Evolutionary conservation across 2,113 vertebrate genomes (phyloP).

Genomic region (Hoplias malabaricus): DNA sequence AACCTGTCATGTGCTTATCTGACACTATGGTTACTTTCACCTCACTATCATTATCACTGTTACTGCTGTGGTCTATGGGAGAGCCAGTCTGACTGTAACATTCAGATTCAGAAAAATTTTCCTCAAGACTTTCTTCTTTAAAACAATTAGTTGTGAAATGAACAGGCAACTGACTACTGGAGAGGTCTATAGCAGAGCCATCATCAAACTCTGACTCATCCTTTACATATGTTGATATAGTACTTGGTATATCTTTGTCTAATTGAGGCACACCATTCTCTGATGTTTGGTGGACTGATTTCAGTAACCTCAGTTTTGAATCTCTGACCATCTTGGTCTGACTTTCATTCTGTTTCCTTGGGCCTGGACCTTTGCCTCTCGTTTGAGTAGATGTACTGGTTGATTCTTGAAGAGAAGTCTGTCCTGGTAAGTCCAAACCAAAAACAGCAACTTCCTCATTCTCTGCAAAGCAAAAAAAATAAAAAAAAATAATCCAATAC

Average conservation of each 20-base stretch:
- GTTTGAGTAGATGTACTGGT: background rate
- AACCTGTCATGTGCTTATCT: slow-evolving; percentile 37
- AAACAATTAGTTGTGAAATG: slow-evolving; percentile 50
- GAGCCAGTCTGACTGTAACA: slow-evolving; percentile 29
- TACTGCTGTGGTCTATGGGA: slow-evolving; percentile 24
- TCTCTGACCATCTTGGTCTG: background rate
- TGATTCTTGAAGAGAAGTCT: background rate
- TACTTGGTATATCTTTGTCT: background rate
- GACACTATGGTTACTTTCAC: slow-evolving; percentile 59
- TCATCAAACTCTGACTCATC: slow-evolving; percentile 56
- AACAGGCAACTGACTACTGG: slow-evolving; percentile 54
- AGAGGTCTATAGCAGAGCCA: slow-evolving; percentile 60
- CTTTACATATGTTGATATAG: slow-evolving; percentile 51
- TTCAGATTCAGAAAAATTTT: slow-evolving; percentile 20
- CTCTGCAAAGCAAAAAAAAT: slow-evolving; percentile 29
- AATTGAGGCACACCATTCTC: background rate
- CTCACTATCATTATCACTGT: slow-evolving; percentile 34
- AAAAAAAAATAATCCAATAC: no score
- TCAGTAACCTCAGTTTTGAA: background rate
- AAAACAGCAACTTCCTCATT: background rate
- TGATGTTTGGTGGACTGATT: background rate
- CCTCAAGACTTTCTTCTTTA: slow-evolving; percentile 60
- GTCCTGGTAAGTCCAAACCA: background rate
- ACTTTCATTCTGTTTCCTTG: slow-evolving; percentile 5
- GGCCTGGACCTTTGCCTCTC: background rate